Base-by-base conservation (phyloP, 2,888 invertebrate species). In the Microctonus aethiopoides region DNA sequence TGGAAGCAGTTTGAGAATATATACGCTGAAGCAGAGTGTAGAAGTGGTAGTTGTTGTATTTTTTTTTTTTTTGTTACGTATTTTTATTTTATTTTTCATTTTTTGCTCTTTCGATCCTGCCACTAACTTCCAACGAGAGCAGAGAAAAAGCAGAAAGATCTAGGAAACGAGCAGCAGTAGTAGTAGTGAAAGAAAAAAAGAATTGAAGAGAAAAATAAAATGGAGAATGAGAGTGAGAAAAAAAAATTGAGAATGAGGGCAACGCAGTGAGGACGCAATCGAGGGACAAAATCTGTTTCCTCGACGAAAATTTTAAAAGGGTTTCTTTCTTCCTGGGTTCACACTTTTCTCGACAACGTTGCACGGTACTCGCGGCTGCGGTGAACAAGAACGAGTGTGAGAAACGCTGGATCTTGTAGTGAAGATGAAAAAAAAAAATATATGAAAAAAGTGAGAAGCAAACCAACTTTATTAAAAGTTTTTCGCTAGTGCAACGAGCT, bases 391-490 rank as follows among this genome's bases (percentile, higher is more conserved):
- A 46, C 16, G 7, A 46, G 46, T n/a, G 46, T 46, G 20, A 16
- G 10, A 63, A 63, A n/a, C 32, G 9, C 26, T 11, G 22, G 34
- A 57, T 32, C 29, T 36, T 36, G 34, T 29, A 57, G 64, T 16
- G 11, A n/a, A 29, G 9, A 6, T 62, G 26, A 26, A 34, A 59
- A 36, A 5, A 22, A 57, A 51, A 46, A 36, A 54, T 34, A 57
- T 39, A 29, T 7, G 11, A 13, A 10, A 10, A 62, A 57, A 62
- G 51, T 16, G 54, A 62, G 16, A 54, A 34, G 70, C 61, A 41
- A 62, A 61, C 61, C 70, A 81, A 81, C 79, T 81, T 81, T 81
- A 81, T 81, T 80, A 79, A 82, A 82, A 82, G 79, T 81, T 81
- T 78, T 69, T 63, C 72, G 69, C 71, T 60, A 65, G 70, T 26